Base-by-base conservation (phyloP, 1,140 invertebrate species). In the Chironomus tepperi region DNA sequence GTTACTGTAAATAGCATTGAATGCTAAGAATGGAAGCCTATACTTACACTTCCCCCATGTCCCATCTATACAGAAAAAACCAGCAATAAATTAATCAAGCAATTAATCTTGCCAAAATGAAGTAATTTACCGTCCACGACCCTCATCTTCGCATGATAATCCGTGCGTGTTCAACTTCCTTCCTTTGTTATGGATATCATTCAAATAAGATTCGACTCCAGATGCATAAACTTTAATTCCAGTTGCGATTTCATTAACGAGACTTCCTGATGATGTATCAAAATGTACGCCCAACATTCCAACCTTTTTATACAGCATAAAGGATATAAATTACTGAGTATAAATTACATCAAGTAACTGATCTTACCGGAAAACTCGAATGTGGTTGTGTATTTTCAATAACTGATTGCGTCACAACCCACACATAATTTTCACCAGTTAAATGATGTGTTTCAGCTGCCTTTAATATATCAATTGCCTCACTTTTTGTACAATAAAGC, bases 351-450 rank as follows among this genome's bases (percentile, higher is more conserved):
- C n/a, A n/a, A n/a, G n/a, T n/a, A n/a, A n/a, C n/a, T 47, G 3
- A 2, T n/a, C 47, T 57, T 57, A 57, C 47, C 0, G 95, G 95
- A 81, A 97, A 97, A 78, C 93, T 89, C 76, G 88, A 87, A 0
- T 91, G 88, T n/a, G 90, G 89, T 77, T 91, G 87, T 74, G 82
- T 79, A 78, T 90, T 91, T 79, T 88, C 94, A 57, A 98, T 93
- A 67, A 96, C 94, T 78, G 93, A 94, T 82, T 97, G 94, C n/a
- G 94, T 96, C 0, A 96, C 94, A 73, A 98, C 93, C 96, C 96
- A 98, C 7, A 98, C 94, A 81, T 97, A 98, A 81, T 97, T 96
- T 80, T 95, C 92, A 2, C 94, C 94, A 0, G 95, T 97, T 70
- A 98, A 89, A 77, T 94, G 93, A 76, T 94, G 86, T 77, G 93